Percentiles rank a stretch among this genome's conserved stretches.
Conservation (phyloP, 30 jellyfish, hydroid and myxozoan species). For the Clytia hemisphaerica region DNA sequence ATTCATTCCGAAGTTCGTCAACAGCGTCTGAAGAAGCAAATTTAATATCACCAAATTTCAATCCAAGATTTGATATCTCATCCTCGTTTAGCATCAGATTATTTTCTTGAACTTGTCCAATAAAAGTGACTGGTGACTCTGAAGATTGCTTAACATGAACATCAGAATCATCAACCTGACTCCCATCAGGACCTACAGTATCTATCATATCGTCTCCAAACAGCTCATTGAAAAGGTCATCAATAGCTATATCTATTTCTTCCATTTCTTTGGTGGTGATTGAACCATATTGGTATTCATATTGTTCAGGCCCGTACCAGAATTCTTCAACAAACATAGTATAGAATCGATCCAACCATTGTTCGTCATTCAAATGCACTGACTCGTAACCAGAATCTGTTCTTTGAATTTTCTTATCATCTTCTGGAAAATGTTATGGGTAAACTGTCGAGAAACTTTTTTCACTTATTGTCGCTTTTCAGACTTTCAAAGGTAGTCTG, state of each 20-base stretch:
- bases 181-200: background rate
- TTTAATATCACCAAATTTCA: no score
- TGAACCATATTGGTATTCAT: conserved; percentile 14
- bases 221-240: background rate
- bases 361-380: background rate
- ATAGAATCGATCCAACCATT: background rate
- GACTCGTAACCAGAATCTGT: conserved; percentile 17
- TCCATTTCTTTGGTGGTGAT: background rate
- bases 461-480: no score
- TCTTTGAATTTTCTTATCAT: background rate
- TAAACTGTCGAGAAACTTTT: no score
- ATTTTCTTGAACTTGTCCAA: background rate
- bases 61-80: no score
- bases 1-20: no score
- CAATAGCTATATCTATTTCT: background rate
- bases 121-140: background rate
- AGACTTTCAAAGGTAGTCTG: no score
- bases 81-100: background rate
- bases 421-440: no score
- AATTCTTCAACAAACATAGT: background rate
- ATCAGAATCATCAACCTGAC: background rate
- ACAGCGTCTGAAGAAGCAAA: no score
- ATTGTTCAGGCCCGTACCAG: background rate
- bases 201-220: background rate
- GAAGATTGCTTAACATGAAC: background rate